Evolutionary conservation across 2,113 vertebrate species (phyloP), one percentile per base, ranked within the genome.

Genomic region (Albula glossodonta): DNA sequence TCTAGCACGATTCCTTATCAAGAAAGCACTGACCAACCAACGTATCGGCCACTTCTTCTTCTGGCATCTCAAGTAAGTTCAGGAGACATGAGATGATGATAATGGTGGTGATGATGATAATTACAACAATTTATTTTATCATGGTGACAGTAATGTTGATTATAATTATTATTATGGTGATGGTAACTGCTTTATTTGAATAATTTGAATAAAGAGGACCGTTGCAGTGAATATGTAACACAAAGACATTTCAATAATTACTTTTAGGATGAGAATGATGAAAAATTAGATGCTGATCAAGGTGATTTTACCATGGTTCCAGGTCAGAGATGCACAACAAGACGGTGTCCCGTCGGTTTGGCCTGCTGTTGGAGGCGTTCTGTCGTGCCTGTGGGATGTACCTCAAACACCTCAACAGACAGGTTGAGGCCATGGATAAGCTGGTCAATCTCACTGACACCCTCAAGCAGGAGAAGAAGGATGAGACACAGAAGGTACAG

Each of bases 391-490:
- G 94, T 31, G 94, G 94, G 22, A 93, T 94, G 93, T 94, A 94
- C 89, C 92, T 94, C 9, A 94, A 94, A 57, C 93, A 94, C 85
- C 90, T 94, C 49, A 94, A 93, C 89, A 87, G 94, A 78, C 93
- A 94, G 93, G 95, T 96, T 89, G 95, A 96, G 88, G 95, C 95
- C 60, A 96, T 96, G 95, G 95, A 96, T 82, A 96, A 96, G 83
- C 91, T 96, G 88, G 94, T 95, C 83, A 96, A 96, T 86, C 92
- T 96, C 60, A 96, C 95, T 0, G 95, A 96, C 91, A 96, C 93
- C 0, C 91, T 96, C 52, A 96, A 96, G 86, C 95, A 96, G 66
- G 95, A 96, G 90, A 96, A 96, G 89, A 96, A 95, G 60, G 95
- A 96, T 0, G 95, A 96, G 87, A 96, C 95, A 0, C 95, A 96